These are phyloP conservation scores for Formicarius rufipectus DNA, from an alignment of 2,113 vertebrate genomes.

Conservation along the genomic window DNA sequence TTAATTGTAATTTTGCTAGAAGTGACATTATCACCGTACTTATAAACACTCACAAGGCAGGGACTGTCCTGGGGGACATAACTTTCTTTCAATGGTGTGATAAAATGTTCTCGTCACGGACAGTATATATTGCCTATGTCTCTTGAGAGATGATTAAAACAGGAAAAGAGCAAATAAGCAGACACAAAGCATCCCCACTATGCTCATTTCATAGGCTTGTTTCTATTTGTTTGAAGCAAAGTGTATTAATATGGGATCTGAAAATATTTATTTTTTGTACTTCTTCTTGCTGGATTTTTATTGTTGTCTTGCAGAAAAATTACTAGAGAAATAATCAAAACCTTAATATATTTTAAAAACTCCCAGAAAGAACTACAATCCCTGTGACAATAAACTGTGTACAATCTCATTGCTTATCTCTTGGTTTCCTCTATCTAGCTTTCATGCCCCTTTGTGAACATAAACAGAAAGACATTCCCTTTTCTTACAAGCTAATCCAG, in stretches of 20 bases:
- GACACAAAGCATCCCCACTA: not conserved
- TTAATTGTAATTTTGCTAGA: slow-evolving; percentile 20
- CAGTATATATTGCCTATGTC: not conserved
- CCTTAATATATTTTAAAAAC: not conserved
- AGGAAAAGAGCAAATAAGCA: not conserved
- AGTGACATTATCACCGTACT: not conserved
- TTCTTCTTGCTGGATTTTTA: not conserved
- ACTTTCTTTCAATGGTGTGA: slow-evolving; percentile 8
- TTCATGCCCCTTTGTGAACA: not conserved
- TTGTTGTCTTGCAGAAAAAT: not conserved
- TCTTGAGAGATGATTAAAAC: slow-evolving; percentile 15
- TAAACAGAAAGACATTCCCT: not conserved
- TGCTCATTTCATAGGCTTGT: not conserved
- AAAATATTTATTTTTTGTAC: not conserved
- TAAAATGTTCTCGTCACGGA: not conserved
- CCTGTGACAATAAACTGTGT: not conserved
- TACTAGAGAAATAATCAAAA: not conserved
- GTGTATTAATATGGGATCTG: not conserved
- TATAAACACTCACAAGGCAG: not conserved
- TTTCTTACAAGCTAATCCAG: not conserved
- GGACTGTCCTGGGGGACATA: not conserved
- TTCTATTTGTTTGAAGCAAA: slow-evolving; percentile 24
- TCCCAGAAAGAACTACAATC: not conserved
- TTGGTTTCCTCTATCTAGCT: not conserved
- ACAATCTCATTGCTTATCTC: not conserved